Evolutionary conservation across 2,797 vertebrate genomes (phyloP).

Genomic region (Pseudocheirus occidentalis): DNA sequence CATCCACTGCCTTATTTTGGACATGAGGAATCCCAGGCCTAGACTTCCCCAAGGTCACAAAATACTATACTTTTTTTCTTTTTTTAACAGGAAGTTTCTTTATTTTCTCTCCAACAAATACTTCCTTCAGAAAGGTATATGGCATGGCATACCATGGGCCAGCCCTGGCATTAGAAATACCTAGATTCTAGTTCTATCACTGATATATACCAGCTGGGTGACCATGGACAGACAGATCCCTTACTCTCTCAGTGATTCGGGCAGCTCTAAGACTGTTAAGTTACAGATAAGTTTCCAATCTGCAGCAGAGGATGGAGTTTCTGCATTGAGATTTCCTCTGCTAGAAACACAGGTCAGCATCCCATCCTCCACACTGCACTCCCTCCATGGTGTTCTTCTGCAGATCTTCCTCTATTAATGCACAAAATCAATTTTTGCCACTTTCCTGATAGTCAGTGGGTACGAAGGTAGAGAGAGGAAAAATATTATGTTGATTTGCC

Average conservation of each 20-base stretch:
- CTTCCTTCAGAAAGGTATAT: neutral
- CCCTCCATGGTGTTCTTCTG: neutral
- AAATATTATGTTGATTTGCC: neutral
- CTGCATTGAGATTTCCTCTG: neutral
- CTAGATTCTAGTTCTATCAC: no score
- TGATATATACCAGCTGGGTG: neutral
- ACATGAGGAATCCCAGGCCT: neutral
- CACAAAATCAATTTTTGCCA: neutral
- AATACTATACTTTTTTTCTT: neutral
- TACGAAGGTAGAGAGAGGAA: neutral
- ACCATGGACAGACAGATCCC: neutral
- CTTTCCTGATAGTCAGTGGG: constrained; percentile 30
- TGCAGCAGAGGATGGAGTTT: neutral
- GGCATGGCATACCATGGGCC: neutral
- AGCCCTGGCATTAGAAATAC: neutral
- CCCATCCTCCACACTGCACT: neutral
- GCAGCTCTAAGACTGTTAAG: neutral
- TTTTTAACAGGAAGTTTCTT: neutral
- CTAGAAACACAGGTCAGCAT: neutral
- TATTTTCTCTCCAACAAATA: neutral
- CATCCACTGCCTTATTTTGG: neutral
- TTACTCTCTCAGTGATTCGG: neutral
- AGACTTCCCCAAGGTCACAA: neutral
- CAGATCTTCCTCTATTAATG: neutral
- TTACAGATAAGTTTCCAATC: neutral